Evolutionary conservation across 2,113 vertebrate genomes (phyloP).

Genomic region (Diadophis punctatus): DNA sequence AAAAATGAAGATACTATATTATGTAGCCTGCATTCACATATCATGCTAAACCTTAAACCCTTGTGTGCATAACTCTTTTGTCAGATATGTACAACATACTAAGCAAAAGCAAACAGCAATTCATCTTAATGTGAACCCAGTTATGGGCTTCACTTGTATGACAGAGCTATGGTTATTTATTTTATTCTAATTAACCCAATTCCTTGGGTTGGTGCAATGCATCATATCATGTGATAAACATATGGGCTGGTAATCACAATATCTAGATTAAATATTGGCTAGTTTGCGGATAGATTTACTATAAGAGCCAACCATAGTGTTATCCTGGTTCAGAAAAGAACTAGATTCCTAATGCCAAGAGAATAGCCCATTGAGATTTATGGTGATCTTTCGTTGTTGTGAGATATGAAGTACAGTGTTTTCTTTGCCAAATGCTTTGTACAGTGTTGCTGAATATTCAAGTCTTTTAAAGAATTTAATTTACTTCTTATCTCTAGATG

Average conservation of each 20-base stretch:
- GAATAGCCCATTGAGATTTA: neutral
- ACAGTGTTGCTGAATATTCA: neutral
- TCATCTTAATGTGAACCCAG: neutral
- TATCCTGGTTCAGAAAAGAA: neutral
- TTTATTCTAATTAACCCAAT: neutral
- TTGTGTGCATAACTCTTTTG: neutral
- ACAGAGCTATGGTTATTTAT: neutral
- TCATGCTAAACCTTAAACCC: neutral
- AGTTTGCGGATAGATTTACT: neutral
- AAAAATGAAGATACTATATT: neutral
- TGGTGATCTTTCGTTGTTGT: neutral
- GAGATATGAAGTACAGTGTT: neutral
- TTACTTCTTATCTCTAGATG: constrained; percentile 56
- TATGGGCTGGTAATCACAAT: neutral
- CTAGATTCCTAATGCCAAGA: neutral
- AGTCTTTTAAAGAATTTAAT: fast-evolving
- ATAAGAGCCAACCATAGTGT: neutral
- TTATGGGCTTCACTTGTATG: neutral
- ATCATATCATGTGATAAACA: neutral
- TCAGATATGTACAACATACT: neutral
- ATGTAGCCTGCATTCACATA: neutral
- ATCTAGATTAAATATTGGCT: neutral
- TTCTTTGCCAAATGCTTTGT: neutral
- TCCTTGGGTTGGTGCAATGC: neutral
- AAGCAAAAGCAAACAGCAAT: neutral